These are phyloP conservation scores for Aythya baeri DNA, from an alignment of 2,113 vertebrate species.

Conservation along the genomic window DNA sequence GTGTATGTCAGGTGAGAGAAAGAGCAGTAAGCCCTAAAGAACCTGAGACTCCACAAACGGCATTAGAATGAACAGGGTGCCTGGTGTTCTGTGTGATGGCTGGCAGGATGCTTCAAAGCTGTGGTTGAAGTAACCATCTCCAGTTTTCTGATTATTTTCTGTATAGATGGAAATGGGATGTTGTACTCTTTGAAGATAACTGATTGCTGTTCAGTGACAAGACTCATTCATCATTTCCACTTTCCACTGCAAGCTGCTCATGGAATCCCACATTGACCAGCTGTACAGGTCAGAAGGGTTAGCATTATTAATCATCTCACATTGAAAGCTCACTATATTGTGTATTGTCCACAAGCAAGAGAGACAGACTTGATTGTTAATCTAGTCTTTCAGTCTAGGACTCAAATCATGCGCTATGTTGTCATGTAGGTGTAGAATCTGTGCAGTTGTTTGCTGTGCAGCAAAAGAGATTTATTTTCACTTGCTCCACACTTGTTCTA, in stretches of 20 bases:
- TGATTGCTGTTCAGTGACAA: background rate
- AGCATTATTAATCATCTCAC: background rate
- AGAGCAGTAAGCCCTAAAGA: background rate
- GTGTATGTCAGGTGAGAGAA: background rate
- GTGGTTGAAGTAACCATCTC: background rate
- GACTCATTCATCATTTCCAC: background rate
- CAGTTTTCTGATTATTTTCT: background rate
- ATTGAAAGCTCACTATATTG: background rate
- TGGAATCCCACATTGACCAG: background rate
- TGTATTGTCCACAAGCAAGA: background rate
- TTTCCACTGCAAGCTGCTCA: background rate
- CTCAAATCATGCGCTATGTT: background rate
- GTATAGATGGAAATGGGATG: background rate
- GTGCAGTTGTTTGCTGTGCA: background rate
- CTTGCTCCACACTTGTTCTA: background rate
- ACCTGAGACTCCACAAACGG: fast-evolving
- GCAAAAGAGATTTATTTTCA: background rate
- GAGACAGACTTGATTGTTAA: background rate
- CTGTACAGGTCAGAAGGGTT: background rate
- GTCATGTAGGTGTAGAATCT: background rate
- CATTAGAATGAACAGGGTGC: background rate
- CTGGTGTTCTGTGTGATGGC: background rate
- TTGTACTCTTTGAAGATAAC: background rate
- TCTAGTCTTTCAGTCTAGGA: background rate
- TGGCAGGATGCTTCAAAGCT: background rate